These are phyloP conservation scores for Pandion haliaetus DNA, from an alignment of 2,113 vertebrate species.

Conservation along the genomic window DNA sequence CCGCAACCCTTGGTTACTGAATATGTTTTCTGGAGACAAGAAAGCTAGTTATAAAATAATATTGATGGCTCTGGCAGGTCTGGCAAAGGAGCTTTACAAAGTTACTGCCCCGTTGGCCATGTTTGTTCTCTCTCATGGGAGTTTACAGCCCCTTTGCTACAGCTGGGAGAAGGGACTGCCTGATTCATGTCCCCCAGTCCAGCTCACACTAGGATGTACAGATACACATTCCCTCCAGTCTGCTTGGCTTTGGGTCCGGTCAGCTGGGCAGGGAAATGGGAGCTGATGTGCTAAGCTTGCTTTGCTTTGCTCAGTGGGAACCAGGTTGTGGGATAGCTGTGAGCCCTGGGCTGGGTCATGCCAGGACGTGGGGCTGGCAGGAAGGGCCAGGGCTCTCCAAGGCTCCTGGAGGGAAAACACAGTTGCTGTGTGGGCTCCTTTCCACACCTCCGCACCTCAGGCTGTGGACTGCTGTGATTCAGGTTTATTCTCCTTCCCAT, in stretches of 20 bases:
- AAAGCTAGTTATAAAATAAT: background rate
- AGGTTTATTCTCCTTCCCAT: background rate
- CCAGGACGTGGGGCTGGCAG: background rate
- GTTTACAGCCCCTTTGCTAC: background rate
- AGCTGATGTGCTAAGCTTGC: background rate
- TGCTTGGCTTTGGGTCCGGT: background rate
- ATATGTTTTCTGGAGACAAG: background rate
- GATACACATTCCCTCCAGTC: too few relatives aligned
- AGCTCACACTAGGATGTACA: background rate
- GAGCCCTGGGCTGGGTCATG: background rate
- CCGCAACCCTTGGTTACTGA: background rate
- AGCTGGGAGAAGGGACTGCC: fast-evolving
- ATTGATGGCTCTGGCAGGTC: background rate
- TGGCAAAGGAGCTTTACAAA: background rate
- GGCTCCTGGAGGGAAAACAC: background rate
- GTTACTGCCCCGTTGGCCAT: fast-evolving
- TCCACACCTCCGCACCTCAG: background rate
- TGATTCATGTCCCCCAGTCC: background rate
- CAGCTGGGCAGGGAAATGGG: background rate
- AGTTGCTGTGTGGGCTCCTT: background rate
- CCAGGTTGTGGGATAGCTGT: background rate
- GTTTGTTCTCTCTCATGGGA: background rate
- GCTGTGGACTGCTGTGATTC: background rate
- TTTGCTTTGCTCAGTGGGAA: background rate
- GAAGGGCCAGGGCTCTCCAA: background rate